These are phyloP conservation scores for Adelphocoris suturalis DNA, from an alignment of 2,888 invertebrate genomes.

Conservation along the genomic window DNA sequence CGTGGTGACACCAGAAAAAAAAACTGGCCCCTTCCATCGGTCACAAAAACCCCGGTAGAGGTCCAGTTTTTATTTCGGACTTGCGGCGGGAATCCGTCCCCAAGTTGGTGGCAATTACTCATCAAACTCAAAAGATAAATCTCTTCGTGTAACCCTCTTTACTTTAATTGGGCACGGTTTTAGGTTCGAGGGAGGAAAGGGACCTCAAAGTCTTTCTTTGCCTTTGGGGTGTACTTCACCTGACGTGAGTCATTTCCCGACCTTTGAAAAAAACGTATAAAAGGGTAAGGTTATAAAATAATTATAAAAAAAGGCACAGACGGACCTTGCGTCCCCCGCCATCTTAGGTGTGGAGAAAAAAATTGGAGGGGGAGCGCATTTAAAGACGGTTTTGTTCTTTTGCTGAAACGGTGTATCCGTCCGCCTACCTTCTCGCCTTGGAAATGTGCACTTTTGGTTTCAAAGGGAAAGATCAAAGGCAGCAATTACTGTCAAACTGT, in stretches of 20 bases:
- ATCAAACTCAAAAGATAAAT: slow-evolving; percentile 68
- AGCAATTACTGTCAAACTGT: slow-evolving; percentile 63
- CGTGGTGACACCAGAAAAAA: not conserved
- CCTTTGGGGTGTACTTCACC: slow-evolving; percentile 10
- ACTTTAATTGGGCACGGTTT: slow-evolving; percentile 65
- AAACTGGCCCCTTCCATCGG: not conserved
- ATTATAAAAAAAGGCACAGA: slow-evolving; percentile 51
- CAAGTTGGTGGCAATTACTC: slow-evolving; percentile 66
- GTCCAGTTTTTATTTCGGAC: slow-evolving; percentile 53
- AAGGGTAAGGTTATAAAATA: slow-evolving; percentile 65
- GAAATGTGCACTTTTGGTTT: slow-evolving; percentile 66
- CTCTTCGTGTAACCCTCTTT: slow-evolving; percentile 65
- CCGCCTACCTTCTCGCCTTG: slow-evolving; percentile 38
- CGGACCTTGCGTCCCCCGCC: slow-evolving; percentile 30
- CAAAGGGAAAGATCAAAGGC: slow-evolving; percentile 58
- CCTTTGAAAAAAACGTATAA: slow-evolving; percentile 20
- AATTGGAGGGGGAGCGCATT: not conserved
- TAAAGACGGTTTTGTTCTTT: slow-evolving; percentile 51
- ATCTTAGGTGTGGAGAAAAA: slow-evolving; percentile 52
- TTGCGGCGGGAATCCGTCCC: slow-evolving; percentile 29
- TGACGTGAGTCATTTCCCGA: slow-evolving; percentile 61
- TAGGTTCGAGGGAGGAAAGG: not conserved
- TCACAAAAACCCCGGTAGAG: slow-evolving; percentile 3
- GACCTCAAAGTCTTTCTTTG: slow-evolving; percentile 40
- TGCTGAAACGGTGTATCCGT: not conserved